Evolutionary conservation across 2,797 vertebrate genomes (phyloP), one percentile per base, ranked within the genome.

Genomic region (Oophaga sylvatica): DNA sequence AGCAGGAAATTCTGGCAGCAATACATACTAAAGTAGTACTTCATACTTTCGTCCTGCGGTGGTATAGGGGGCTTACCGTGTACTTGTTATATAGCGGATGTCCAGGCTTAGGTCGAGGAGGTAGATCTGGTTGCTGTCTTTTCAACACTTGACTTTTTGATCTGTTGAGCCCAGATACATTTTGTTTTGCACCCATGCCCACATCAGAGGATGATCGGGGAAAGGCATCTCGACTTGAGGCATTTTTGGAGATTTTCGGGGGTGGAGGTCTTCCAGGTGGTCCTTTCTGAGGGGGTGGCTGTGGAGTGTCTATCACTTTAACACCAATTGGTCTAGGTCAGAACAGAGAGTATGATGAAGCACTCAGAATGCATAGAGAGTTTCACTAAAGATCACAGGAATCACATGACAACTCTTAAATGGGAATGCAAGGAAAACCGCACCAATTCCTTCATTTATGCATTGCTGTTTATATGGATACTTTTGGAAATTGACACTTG

Each of bases 61-160:
- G 12, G 5, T 12, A 56, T 26, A 56, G 35, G 8, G 16, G 65
- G 53, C 94, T 97, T 90, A 99, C 98, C 80, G 93, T 96, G 91
- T 99, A 99, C 90, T 96, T 97, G 92, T 95, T 98, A 94, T 99
- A 99, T 90, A 99, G 97, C 88, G 93, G 94, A 91, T 99, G 98
- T 89, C 98, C 97, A 0, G 97, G 97, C 83, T 95, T 96, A 90
- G 98, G 98, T 89, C 98, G 96, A 17, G 97, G 97, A 88, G 98
- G 98, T 87, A 99, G 95, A 65, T 95, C 93, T 4, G 95, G 96
- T 88, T 95, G 94, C 91, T 93, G 95, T 92, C 93, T 97, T 63
- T 92, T 94, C 31, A 95, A 90, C 79, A 90, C 92, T 78, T 96
- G 95, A 90, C 93, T 93, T 91, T 94, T 96, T 88, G 91, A 15